These are phyloP conservation scores for Gerris lacustris DNA, from an alignment of 2,888 invertebrate species.

Conservation along the genomic window DNA sequence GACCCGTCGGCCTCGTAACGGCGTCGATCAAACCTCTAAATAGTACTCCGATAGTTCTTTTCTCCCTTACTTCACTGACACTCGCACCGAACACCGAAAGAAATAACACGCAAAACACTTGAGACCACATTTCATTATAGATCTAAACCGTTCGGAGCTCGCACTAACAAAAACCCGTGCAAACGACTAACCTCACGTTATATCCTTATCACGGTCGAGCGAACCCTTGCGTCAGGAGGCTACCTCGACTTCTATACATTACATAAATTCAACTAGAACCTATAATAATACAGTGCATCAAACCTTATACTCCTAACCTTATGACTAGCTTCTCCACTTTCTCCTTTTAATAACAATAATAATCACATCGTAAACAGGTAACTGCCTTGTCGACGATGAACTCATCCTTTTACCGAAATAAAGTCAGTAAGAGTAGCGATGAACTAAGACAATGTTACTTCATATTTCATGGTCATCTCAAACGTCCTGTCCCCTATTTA, in stretches of 20 bases:
- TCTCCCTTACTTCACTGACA: conserved; percentile 13
- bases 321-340: too few species aligned
- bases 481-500: too few species aligned
- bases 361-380: too few species aligned
- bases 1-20: background rate
- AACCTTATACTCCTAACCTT: too few species aligned
- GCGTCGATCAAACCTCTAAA: conserved; percentile 26
- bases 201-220: background rate
- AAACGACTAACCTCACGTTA: background rate
- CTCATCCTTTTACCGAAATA: too few species aligned
- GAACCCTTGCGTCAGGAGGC: background rate
- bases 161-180: background rate
- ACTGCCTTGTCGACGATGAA: too few species aligned
- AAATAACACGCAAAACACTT: background rate
- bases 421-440: too few species aligned
- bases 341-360: too few species aligned
- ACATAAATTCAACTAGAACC: background rate
- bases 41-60: conserved; percentile 26
- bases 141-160: background rate
- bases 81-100: background rate
- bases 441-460: too few species aligned
- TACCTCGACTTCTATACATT: background rate
- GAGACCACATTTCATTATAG: background rate
- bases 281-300: too few species aligned
- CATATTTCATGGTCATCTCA: too few species aligned